Base-by-base conservation (phyloP, 2,797 vertebrate species). In the Valencia hispanica region DNA sequence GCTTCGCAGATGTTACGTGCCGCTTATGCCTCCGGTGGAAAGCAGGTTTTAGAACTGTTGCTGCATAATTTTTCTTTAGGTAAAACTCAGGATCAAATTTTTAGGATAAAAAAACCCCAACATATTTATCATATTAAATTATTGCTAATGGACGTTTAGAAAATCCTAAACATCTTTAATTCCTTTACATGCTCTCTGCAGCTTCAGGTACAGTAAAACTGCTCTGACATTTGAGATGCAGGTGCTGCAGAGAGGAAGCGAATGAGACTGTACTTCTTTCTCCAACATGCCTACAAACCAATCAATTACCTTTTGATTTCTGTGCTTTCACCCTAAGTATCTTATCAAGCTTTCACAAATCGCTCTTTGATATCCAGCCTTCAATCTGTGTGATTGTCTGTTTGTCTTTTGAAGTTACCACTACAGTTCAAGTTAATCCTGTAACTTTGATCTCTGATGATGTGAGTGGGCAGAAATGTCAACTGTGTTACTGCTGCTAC, bases 121-220 rank as follows among this genome's bases (percentile, higher is more conserved):
- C 15, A 61, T 9, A 27, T 61, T 61, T 32, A 61, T 8, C 15
- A 7, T 17, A 5, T 32, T 18, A 61, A 61, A 32, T 61, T 1
- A 17, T 14, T 17, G 27, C 14, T 57, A 30, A 57, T 57, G 30
- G 36, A 55, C 11, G 30, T 61, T 34, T 4, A 34, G 3, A 34
- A 20, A 61, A 20, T 36, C 18, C 20, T 36, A 22, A 63, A 39
- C n/a, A 66, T 66, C 1, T n/a, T 66, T 15, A 66, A n/a, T n/a
- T 53, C 25, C 25, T 11, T 0, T n/a, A n/a, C 7, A 66, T 90
- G 81, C 77, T 70, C 59, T 88, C 69, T 74, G 80, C 77, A 32
- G 68, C 47, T 87, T 83, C 87, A 85, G 84, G 76, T 88, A n/a
- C n/a, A n/a, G n/a, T n/a, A 79, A 92, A 89, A 84, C 84, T 87